Base-by-base conservation (phyloP, 2,888 invertebrate species). In the Lysandra coridon region DNA sequence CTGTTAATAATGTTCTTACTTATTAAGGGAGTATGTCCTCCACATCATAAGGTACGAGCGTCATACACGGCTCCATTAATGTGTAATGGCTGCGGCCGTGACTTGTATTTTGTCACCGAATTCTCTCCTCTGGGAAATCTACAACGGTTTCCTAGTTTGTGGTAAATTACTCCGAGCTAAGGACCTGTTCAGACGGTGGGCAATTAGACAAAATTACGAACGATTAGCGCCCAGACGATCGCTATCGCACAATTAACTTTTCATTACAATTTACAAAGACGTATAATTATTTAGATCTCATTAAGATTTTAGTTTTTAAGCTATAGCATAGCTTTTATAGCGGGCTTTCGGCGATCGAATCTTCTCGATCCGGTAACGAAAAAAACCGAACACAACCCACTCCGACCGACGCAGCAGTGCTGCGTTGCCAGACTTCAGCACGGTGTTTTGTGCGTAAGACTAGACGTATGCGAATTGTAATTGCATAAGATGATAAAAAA, bases 61-160 rank as follows among this genome's bases (percentile, higher is more conserved):
- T 69, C 33, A 69, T 69, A 69, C 37, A 33, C 33, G 69, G 5
- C 69, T 33, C 14, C 69, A 69, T 69, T 69, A 69, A 69, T 69
- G 33, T 23, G 33, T 33, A 37, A 69, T 69, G 14, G 33, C 17
- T 5, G 33, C 69, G 69, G 69, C 69, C 69, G 69, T 37, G 33
- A 37, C 14, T 37, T 69, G 69, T 69, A 69, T 69, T 69, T 37
- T 33, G 69, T 69, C 33, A 69, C 69, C 69, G 17, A 69, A 69
- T 69, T 17, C 69, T 12, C 69, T 69, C 69, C 69, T 2, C 33
- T 69, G 69, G 69, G 69, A 69, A 69, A 69, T 69, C 69, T 69
- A 69, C 14, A 69, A 37, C 17, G 33, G 69, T 69, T 69, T 69
- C 69, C 69, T 69, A 69, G 33, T 69, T 69, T 69, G 69, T 0